Evolutionary conservation across 2,888 invertebrate genomes (phyloP).

Genomic region (Lissonota sp.): DNA sequence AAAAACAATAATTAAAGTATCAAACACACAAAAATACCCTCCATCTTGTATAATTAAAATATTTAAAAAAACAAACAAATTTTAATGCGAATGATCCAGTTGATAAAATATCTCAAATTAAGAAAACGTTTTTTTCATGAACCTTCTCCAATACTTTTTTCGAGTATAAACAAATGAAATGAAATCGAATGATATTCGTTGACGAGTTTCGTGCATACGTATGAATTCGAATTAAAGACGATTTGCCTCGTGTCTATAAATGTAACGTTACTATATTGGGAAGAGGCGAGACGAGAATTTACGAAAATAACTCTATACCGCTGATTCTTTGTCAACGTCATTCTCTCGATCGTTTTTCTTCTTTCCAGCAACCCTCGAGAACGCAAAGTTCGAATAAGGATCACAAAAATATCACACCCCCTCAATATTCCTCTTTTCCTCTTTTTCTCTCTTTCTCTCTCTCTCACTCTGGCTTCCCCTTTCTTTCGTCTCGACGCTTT

Average conservation of each 20-base stretch:
- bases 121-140: too few relatives aligned
- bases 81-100: too few relatives aligned
- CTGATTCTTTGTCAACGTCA: constrained; percentile 35
- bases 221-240: constrained; percentile 44
- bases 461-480: constrained; percentile 6
- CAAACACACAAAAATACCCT: too few relatives aligned
- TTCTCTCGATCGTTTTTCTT: constrained; percentile 2
- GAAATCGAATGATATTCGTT: too few relatives aligned
- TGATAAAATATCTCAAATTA: too few relatives aligned
- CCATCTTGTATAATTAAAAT: too few relatives aligned
- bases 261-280: constrained; percentile 49
- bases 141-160: too few relatives aligned
- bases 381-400: constrained; percentile 47
- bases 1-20: neutral
- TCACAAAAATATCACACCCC: constrained; percentile 50
- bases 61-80: too few relatives aligned
- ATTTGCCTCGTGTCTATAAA: constrained; percentile 44
- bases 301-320: constrained; percentile 47
- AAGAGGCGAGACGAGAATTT: constrained; percentile 52
- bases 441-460: constrained; percentile 28
- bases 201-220: neutral
- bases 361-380: constrained; percentile 44
- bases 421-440: constrained; percentile 11
- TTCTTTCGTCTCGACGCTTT: neutral
- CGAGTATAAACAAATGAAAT: too few relatives aligned